Conservation (phyloP, 1,140 invertebrate genomes). For the Trinorchestia longiramus region DNA sequence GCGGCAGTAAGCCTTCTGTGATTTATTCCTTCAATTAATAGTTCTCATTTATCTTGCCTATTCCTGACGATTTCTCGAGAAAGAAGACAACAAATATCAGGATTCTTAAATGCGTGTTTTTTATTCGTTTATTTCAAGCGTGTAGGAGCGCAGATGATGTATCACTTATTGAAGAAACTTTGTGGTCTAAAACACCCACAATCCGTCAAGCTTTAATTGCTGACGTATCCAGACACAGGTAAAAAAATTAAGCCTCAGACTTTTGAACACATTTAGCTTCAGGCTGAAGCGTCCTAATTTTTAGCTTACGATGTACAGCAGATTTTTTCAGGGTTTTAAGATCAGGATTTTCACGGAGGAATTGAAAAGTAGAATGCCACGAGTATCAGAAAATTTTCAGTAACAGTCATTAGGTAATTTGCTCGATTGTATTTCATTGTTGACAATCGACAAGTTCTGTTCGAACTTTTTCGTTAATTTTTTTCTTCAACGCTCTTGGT, state of each 20-base stretch:
- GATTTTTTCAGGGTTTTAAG: background rate
- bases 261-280: background rate
- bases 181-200: background rate
- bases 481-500: too few relatives aligned
- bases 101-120: background rate
- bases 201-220: background rate
- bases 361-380: background rate
- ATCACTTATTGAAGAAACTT: background rate
- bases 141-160: background rate
- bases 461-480: background rate
- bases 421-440: background rate
- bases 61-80: background rate
- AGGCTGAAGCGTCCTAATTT: background rate
- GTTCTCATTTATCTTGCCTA: conserved; percentile 32
- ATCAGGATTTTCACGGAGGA: background rate
- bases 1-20: background rate
- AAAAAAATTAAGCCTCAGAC: background rate
- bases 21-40: conserved; percentile 33
- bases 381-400: background rate
- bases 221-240: background rate
- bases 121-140: background rate
- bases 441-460: background rate
- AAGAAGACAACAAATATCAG: background rate
- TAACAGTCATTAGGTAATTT: background rate
- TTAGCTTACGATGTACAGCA: background rate